Percentiles rank a stretch among this genome's conserved stretches.
Evolutionary conservation across 2,797 vertebrate genomes (phyloP).

Genomic region (Saguinus oedipus): DNA sequence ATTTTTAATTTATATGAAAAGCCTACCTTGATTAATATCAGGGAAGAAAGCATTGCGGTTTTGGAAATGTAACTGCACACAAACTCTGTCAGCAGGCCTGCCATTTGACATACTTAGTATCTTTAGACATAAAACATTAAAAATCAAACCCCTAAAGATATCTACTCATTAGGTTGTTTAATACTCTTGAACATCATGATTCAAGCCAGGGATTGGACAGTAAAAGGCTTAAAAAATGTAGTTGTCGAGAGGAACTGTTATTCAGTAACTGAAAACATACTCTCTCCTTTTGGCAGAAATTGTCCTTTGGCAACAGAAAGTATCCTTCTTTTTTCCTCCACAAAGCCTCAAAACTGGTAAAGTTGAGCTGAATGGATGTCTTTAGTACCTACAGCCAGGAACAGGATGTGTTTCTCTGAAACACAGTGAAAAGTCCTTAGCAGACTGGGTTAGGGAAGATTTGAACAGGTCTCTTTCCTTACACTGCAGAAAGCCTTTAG

Average conservation of each 20-base stretch:
- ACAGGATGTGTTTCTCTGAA: slow-evolving; percentile 53
- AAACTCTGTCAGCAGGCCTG: background rate
- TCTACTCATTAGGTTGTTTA: background rate
- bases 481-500: slow-evolving; percentile 22
- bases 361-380: slow-evolving; percentile 44
- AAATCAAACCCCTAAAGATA: background rate
- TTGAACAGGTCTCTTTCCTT: slow-evolving; percentile 53
- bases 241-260: slow-evolving; percentile 11
- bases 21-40: background rate
- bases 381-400: slow-evolving; percentile 2
- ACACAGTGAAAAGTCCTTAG: background rate
- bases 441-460: background rate
- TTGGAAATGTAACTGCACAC: background rate
- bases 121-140: slow-evolving; percentile 24
- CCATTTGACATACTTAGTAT: background rate
- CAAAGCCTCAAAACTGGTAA: slow-evolving; percentile 30
- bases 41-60: background rate
- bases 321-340: background rate
- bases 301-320: slow-evolving; percentile 46
- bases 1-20: background rate
- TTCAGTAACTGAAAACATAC: background rate
- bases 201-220: background rate
- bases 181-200: background rate
- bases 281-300: slow-evolving; percentile 42
- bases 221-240: slow-evolving; percentile 9